These are phyloP conservation scores for Sarcophaga carnaria DNA, from an alignment of 2,888 invertebrate species.

Conservation along the genomic window DNA sequence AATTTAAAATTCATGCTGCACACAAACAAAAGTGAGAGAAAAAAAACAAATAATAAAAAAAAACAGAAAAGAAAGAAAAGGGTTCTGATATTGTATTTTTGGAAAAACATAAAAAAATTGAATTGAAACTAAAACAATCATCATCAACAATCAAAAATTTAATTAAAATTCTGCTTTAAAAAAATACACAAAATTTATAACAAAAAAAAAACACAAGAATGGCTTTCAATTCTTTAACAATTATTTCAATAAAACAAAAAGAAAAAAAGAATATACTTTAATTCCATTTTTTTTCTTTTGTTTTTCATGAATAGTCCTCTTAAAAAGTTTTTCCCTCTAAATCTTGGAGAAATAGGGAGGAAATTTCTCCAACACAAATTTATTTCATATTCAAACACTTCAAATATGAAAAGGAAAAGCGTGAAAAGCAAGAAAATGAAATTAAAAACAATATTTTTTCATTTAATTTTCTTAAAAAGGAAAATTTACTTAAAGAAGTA, in stretches of 20 bases:
- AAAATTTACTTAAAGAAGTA: conserved; percentile 62
- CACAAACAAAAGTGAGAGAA: background rate
- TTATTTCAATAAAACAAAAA: conserved; percentile 31
- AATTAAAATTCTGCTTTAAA: conserved; percentile 50
- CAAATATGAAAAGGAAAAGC: conserved; percentile 19
- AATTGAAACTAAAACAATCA: conserved; percentile 7
- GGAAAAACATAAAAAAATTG: background rate
- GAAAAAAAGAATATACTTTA: conserved; percentile 1
- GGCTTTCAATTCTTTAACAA: conserved; percentile 17
- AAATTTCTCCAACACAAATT: conserved; percentile 1
- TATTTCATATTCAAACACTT: conserved; percentile 22
- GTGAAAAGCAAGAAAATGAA: background rate
- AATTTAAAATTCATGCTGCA: conserved; percentile 33
- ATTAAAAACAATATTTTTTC: conserved; percentile 44
- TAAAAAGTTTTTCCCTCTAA: background rate
- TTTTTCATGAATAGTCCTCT: conserved; percentile 42
- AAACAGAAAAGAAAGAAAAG: background rate
- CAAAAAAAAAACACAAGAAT: background rate
- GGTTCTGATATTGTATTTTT: conserved; percentile 5
- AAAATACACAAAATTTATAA: conserved; percentile 11
- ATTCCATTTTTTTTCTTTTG: conserved; percentile 48
- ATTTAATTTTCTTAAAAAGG: conserved; percentile 43
- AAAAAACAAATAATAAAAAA: background rate
- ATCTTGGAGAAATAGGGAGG: background rate
- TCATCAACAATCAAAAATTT: conserved; percentile 55